Evolutionary conservation across 1,140 invertebrate genomes (phyloP).

Genomic region (Neodiprion pinetum): DNA sequence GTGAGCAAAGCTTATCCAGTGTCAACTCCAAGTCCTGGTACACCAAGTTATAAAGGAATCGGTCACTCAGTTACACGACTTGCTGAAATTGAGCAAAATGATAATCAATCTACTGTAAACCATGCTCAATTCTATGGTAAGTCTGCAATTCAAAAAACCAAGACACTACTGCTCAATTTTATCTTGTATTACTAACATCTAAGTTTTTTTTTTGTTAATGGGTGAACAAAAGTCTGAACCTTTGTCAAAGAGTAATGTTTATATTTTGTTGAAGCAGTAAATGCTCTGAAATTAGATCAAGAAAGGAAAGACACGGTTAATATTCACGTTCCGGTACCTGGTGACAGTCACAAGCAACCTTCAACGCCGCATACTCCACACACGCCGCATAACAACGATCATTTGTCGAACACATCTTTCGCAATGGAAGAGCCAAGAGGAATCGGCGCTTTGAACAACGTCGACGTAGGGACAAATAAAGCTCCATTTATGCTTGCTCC

Average conservation of each 20-base stretch:
- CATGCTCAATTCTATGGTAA: constrained; percentile 53
- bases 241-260: constrained; percentile 5
- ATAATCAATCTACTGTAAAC: constrained; percentile 44
- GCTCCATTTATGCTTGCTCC: constrained; percentile 85
- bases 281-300: constrained; percentile 48
- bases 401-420: constrained; percentile 48
- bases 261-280: constrained; percentile 36
- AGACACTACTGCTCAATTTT: background rate
- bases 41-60: constrained; percentile 50
- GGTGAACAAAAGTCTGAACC: constrained; percentile 12
- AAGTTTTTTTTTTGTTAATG: constrained; percentile 16
- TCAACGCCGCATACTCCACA: constrained; percentile 55
- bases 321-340: constrained; percentile 37
- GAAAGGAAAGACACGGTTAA: constrained; percentile 48
- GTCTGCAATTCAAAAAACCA: constrained; percentile 6
- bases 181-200: background rate
- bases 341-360: constrained; percentile 51
- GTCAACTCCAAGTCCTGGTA: constrained; percentile 49
- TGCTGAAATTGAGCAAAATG: constrained; percentile 49
- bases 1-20: constrained; percentile 58
- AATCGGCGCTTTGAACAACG: constrained; percentile 40
- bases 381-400: constrained; percentile 50
- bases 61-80: constrained; percentile 52
- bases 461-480: constrained; percentile 58
- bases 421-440: constrained; percentile 42